Evolutionary conservation across 2,113 vertebrate genomes (phyloP), one percentile per base, ranked within the genome.

Genomic region (Erythrocebus patas): DNA sequence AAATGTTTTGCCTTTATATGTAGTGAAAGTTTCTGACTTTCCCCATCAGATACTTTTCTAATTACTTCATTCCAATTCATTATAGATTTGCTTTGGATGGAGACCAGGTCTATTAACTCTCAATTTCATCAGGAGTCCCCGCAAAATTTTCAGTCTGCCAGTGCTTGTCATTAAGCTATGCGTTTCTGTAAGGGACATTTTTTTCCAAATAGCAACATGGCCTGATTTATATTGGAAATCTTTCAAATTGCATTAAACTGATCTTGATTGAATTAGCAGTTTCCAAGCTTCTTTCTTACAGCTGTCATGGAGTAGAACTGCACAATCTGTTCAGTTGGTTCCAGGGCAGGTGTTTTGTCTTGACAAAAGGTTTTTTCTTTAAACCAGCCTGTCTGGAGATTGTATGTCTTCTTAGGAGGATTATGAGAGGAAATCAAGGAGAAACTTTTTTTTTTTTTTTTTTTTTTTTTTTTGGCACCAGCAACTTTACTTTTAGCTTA

Each of bases 191-290:
- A 38, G 23, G 23, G 48, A 35, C 1, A 50, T 68, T 94, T 70
- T 55, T 70, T 50, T 6, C 57, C 79, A 50, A 89, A 95, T 93
- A 59, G 87, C 48, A 93, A 84, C 0, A 1, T 7, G 97, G 83
- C 76, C 61, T 27, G 48, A 95, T 98, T 98, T 97, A 70, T 96
- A 40, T 95, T 97, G 92, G 96, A 98, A 98, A 91, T 92, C 95
- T 96, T 89, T 98, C 97, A 97, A 96, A 97, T 83, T 97, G 72
- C 95, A 66, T 97, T 48, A 90, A 79, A 50, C 1, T n/a, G 79
- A 66, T 96, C 95, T 94, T 78, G 95, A 94, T 73, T 96, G 84
- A 86, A 97, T 97, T 97, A 98, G 97, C 86, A 76, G 96, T 98
- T 98, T 96, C 91, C 90, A 27, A 97, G 93, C 7, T 7, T 57